These are phyloP conservation scores for Siderastrea radians DNA, from an alignment of 92 coral and sea anemone species.

Conservation along the genomic window DNA sequence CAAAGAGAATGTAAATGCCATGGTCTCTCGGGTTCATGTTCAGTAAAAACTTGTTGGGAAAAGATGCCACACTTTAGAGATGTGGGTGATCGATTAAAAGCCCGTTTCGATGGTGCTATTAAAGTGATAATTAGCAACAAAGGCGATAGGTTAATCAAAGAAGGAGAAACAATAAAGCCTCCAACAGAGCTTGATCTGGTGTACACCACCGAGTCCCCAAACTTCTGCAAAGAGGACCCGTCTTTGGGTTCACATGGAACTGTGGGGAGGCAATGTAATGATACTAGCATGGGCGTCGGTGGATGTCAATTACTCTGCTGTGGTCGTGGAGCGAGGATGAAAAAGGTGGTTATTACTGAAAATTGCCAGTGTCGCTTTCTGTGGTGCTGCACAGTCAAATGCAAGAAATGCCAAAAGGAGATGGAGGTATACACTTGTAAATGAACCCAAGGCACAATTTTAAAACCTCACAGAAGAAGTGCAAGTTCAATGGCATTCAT, in stretches of 20 bases:
- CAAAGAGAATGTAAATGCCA: slow-evolving; percentile 89
- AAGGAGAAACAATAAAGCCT: slow-evolving; percentile 83
- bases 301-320: slow-evolving; percentile 96
- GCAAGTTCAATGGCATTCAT: neutral
- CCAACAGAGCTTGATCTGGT: slow-evolving; percentile 91
- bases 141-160: slow-evolving; percentile 72
- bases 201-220: slow-evolving; percentile 92
- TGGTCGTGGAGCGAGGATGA: slow-evolving; percentile 65
- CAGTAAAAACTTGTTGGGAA: slow-evolving; percentile 86
- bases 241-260: slow-evolving; percentile 92
- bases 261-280: slow-evolving; percentile 84
- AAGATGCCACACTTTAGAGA: slow-evolving; percentile 78
- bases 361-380: slow-evolving; percentile 88
- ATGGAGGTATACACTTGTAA: slow-evolving; percentile 73
- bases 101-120: slow-evolving; percentile 93
- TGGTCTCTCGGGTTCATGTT: slow-evolving; percentile 90
- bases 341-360: slow-evolving; percentile 32
- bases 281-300: slow-evolving; percentile 84
- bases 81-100: slow-evolving; percentile 82
- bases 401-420: slow-evolving; percentile 73
- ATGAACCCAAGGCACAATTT: neutral
- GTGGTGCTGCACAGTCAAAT: slow-evolving; percentile 95
- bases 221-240: slow-evolving; percentile 81
- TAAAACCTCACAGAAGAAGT: neutral
- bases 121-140: slow-evolving; percentile 85